A percentile compares a stretch with the other conserved stretches of the same genome.
Conservation (phyloP, 1,140 invertebrate genomes). For the Drosophila saltans region DNA sequence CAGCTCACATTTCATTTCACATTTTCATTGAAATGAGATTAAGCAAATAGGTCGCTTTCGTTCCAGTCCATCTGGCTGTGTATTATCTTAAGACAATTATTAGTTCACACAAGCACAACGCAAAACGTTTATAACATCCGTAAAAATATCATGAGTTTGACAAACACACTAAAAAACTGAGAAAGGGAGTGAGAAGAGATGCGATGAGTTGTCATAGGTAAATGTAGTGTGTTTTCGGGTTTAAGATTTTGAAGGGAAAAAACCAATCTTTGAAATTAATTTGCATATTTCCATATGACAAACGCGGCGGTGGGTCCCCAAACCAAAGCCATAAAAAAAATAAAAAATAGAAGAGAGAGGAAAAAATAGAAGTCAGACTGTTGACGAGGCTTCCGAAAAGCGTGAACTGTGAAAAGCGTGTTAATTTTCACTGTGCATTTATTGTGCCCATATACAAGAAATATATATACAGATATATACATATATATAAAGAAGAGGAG, state of each 20-base stretch:
- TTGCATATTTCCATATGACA: conserved; percentile 76
- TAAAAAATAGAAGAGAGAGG: neutral
- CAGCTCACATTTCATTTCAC: neutral
- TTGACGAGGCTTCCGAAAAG: conserved; percentile 48
- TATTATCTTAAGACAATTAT: conserved; percentile 68
- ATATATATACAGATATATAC: conserved; percentile 2
- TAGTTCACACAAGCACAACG: conserved; percentile 67
- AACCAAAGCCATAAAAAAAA: neutral
- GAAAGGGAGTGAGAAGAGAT: conserved; percentile 32
- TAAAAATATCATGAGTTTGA: conserved; percentile 70
- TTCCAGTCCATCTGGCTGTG: neutral
- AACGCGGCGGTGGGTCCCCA: conserved; percentile 69
- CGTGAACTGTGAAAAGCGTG: conserved; percentile 78
- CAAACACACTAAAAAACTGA: conserved; percentile 57
- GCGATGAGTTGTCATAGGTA: conserved; percentile 42
- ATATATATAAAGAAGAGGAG: neutral
- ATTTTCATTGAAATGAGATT: neutral
- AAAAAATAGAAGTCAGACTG: neutral
- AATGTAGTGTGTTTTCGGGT: conserved; percentile 11
- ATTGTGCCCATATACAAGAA: conserved; percentile 55
- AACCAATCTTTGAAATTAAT: conserved; percentile 38
- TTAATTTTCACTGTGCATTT: conserved; percentile 81
- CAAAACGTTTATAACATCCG: conserved; percentile 67
- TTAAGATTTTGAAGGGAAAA: conserved; percentile 7
- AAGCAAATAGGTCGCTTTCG: conserved; percentile 7